phyloP scores from a whole-genome alignment of 2,113 vertebrate species.

The Clarias batrachus region DNA sequence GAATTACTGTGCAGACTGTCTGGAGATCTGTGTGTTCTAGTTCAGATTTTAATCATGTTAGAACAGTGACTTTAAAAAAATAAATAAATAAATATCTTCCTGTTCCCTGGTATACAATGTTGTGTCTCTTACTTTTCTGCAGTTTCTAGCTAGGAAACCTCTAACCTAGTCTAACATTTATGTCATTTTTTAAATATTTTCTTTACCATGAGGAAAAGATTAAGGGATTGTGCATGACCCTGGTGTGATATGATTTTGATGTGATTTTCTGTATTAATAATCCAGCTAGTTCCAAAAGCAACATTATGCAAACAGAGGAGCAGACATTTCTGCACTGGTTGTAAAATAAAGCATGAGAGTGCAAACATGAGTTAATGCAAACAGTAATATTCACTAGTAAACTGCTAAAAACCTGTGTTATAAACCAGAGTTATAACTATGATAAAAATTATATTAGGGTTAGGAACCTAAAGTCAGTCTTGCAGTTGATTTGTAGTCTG shows the following conservation, averaged over 20 bases:
- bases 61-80: background rate
- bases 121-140: background rate
- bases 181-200: background rate
- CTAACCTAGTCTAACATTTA: background rate
- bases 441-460: background rate
- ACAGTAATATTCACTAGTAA: background rate
- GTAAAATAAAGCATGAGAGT: background rate
- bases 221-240: background rate
- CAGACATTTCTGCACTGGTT: background rate
- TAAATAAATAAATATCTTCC: background rate
- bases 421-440: background rate
- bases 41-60: slow-evolving; percentile 12
- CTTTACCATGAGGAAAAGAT: background rate
- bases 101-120: background rate
- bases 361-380: too few species aligned
- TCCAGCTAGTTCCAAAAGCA: background rate
- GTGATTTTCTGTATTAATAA: background rate
- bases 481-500: background rate
- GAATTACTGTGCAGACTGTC: background rate
- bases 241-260: background rate
- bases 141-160: background rate
- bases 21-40: slow-evolving; percentile 4
- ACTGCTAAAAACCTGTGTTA: background rate
- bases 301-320: background rate
- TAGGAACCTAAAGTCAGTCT: too few species aligned